Percentiles rank a stretch among this genome's conserved stretches.
These are phyloP conservation scores for Pseudeuparius sepicola DNA, from an alignment of 2,888 invertebrate genomes.

Conservation along the genomic window DNA sequence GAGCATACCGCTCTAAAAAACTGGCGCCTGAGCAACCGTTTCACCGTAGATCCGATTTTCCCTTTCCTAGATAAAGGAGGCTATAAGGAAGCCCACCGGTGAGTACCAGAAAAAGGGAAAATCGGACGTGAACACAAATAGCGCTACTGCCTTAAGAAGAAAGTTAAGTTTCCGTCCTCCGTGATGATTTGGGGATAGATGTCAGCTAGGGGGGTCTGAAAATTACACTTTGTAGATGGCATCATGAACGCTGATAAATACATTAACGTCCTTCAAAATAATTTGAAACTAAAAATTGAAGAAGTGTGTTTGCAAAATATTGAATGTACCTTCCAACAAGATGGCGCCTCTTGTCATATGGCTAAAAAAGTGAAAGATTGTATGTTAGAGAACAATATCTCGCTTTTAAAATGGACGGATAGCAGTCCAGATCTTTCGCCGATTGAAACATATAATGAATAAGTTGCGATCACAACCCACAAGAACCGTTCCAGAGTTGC, in stretches of 20 bases:
- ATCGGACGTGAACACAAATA: no score
- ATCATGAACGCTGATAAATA: constrained; percentile 14
- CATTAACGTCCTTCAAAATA: constrained; percentile 5
- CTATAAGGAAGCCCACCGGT: no score
- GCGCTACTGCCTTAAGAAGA: constrained; percentile 17
- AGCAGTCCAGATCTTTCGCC: neutral
- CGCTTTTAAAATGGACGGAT: neutral
- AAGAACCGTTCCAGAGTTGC: constrained; percentile 9
- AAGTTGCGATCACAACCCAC: constrained; percentile 6
- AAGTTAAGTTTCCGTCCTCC: constrained; percentile 19
- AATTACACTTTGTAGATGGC: constrained; percentile 16
- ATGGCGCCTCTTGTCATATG: constrained; percentile 13
- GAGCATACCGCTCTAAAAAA: no score
- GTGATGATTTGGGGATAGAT: constrained; percentile 17
- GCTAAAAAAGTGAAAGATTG: constrained; percentile 12
- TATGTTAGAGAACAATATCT: constrained; percentile 7
- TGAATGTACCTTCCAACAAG: constrained; percentile 9
- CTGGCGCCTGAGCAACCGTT: no score
- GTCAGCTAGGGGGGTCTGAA: constrained; percentile 14
- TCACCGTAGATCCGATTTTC: no score
- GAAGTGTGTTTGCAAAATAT: constrained; percentile 1
- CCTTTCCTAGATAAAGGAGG: no score
- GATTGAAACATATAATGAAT: constrained; percentile 3
- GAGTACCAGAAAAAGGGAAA: no score
- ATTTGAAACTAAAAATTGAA: constrained; percentile 1